These are phyloP conservation scores for Meandrusa payeni DNA, from an alignment of 2,888 invertebrate genomes.

Conservation along the genomic window DNA sequence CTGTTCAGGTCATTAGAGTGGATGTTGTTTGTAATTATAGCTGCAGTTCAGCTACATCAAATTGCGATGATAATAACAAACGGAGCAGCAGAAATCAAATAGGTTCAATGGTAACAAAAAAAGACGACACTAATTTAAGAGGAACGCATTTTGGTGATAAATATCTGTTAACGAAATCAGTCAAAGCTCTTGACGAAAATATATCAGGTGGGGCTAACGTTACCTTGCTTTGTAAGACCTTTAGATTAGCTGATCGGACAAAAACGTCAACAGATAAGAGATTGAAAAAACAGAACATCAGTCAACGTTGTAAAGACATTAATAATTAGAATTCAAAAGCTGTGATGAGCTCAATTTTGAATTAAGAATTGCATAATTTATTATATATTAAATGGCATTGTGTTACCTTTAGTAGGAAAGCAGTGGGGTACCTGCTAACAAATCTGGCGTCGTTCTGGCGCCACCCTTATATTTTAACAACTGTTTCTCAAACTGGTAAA, in stretches of 20 bases:
- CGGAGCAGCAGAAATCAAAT: slow-evolving; percentile 27
- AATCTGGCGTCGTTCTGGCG: slow-evolving; percentile 57
- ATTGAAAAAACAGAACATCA: neutral
- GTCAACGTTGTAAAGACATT: too few relatives aligned
- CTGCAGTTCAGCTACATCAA: slow-evolving; percentile 41
- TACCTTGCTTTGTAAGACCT: slow-evolving; percentile 70
- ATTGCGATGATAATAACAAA: slow-evolving; percentile 45
- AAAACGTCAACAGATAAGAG: slow-evolving; percentile 28
- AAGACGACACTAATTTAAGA: slow-evolving; percentile 38
- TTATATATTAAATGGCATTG: slow-evolving; percentile 20
- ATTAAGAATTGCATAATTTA: slow-evolving; percentile 10
- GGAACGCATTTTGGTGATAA: slow-evolving; percentile 52
- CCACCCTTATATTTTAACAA: slow-evolving; percentile 44
- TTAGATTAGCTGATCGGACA: slow-evolving; percentile 56
- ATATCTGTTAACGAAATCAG: slow-evolving; percentile 63
- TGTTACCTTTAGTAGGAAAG: slow-evolving; percentile 20
- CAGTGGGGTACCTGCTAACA: slow-evolving; percentile 49
- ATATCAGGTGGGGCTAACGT: slow-evolving; percentile 65
- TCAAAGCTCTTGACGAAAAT: slow-evolving; percentile 62
- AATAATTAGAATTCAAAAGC: neutral
- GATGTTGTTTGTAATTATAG: slow-evolving; percentile 68
- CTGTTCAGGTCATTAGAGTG: slow-evolving; percentile 72
- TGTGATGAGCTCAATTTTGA: neutral
- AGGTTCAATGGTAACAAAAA: slow-evolving; percentile 27
- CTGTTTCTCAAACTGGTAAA: slow-evolving; percentile 44